These are phyloP conservation scores for Xiphorhynchus erythropygius DNA, from an alignment of 2,797 vertebrate species.

Conservation along the genomic window DNA sequence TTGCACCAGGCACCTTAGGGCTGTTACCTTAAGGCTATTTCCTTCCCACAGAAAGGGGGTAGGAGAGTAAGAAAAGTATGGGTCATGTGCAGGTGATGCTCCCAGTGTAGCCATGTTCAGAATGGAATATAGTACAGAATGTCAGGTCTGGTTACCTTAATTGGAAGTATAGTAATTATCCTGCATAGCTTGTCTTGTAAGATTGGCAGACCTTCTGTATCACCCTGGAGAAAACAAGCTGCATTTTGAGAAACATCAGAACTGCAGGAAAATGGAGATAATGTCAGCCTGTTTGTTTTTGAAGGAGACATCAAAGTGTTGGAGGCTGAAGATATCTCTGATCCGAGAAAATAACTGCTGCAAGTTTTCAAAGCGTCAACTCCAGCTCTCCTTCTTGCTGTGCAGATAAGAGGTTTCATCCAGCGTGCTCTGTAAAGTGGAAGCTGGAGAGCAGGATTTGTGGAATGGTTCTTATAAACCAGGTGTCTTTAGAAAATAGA, in stretches of 20 bases:
- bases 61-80: neutral
- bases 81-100: neutral
- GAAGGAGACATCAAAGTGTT: conserved; percentile 55
- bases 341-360: neutral
- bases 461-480: neutral
- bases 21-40: neutral
- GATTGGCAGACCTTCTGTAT: neutral
- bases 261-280: conserved; percentile 29
- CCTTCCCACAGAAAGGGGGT: neutral
- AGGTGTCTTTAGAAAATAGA: neutral
- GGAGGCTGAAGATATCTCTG: conserved; percentile 15
- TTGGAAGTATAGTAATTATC: neutral
- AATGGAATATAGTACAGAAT: neutral
- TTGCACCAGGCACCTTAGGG: neutral
- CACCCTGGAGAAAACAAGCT: conserved; percentile 12
- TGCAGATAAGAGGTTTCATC: conserved; percentile 42
- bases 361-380: neutral
- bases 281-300: conserved; percentile 35
- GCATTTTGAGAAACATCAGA: conserved; percentile 49
- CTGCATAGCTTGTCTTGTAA: neutral
- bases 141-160: neutral
- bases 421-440: neutral
- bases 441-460: conserved; percentile 1
- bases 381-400: neutral
- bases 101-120: neutral